Conservation (phyloP, 2,888 invertebrate genomes). For the Gandaritis pyraliata region DNA sequence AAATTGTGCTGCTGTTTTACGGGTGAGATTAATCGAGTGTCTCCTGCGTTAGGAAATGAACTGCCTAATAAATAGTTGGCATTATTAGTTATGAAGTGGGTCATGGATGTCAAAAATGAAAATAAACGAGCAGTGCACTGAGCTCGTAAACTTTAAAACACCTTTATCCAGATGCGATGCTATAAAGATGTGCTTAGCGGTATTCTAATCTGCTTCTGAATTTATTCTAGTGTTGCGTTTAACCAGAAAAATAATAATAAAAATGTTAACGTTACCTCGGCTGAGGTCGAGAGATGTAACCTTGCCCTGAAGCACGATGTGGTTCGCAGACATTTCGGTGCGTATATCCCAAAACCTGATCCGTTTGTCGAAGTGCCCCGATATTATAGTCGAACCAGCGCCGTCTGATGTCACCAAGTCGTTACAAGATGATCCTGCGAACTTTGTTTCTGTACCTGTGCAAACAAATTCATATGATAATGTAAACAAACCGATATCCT, state of each 20-base stretch:
- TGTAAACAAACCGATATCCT: constrained; percentile 1
- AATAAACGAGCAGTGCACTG: constrained; percentile 34
- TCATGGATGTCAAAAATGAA: constrained; percentile 40
- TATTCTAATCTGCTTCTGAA: constrained; percentile 33
- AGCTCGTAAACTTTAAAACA: constrained; percentile 35
- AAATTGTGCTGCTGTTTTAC: constrained; percentile 49
- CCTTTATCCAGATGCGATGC: constrained; percentile 23
- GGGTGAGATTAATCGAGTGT: constrained; percentile 43
- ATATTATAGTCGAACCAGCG: constrained; percentile 95
- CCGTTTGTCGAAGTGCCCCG: constrained; percentile 98
- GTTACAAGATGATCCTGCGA: constrained; percentile 98
- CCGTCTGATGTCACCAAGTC: constrained; percentile 97
- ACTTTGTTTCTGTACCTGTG: constrained; percentile 94
- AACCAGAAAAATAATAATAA: constrained; percentile 28
- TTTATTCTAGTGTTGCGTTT: constrained; percentile 26
- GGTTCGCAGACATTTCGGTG: constrained; percentile 92
- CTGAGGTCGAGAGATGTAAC: constrained; percentile 97
- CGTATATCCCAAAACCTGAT: constrained; percentile 99
- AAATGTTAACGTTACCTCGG: constrained; percentile 85
- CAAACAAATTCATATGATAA: constrained; percentile 11
- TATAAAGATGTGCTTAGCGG: constrained; percentile 30
- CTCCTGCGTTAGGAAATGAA: constrained; percentile 44
- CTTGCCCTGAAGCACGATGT: constrained; percentile 95
- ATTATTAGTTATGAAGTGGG: constrained; percentile 34
- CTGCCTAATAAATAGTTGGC: constrained; percentile 34